Conservation (phyloP, 2,888 invertebrate genomes). For the Melinaea marsaeus region DNA sequence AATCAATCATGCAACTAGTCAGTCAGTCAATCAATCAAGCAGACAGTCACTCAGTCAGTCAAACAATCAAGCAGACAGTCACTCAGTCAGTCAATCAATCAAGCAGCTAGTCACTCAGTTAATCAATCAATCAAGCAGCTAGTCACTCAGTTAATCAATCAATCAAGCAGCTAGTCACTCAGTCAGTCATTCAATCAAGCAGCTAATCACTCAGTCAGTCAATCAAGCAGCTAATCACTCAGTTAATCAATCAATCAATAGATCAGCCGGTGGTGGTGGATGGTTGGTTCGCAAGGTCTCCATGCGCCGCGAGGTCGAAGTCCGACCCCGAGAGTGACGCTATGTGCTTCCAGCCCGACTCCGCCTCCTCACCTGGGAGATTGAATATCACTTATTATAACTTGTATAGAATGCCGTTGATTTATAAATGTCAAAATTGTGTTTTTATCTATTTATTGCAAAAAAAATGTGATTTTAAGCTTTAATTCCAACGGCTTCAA, state of each 20-base stretch:
- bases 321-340: slow-evolving; percentile 80
- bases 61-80: neutral
- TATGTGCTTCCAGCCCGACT: slow-evolving; percentile 70
- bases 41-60: neutral
- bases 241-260: neutral
- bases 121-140: neutral
- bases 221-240: neutral
- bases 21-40: neutral
- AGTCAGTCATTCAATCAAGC: neutral
- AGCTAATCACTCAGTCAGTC: neutral
- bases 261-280: neutral
- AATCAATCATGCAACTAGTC: neutral
- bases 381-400: neutral
- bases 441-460: neutral
- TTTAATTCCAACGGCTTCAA: slow-evolving; percentile 2
- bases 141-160: neutral
- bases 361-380: slow-evolving; percentile 46
- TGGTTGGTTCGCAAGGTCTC: slow-evolving; percentile 38
- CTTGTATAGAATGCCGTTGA: neutral
- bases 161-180: neutral
- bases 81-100: neutral
- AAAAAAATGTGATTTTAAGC: too few relatives aligned
- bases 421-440: neutral
- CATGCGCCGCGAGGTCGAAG: slow-evolving; percentile 81
- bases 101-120: neutral